Evolutionary conservation across 1,140 invertebrate species (phyloP).

Genomic region (Oryzaephilus surinamensis): DNA sequence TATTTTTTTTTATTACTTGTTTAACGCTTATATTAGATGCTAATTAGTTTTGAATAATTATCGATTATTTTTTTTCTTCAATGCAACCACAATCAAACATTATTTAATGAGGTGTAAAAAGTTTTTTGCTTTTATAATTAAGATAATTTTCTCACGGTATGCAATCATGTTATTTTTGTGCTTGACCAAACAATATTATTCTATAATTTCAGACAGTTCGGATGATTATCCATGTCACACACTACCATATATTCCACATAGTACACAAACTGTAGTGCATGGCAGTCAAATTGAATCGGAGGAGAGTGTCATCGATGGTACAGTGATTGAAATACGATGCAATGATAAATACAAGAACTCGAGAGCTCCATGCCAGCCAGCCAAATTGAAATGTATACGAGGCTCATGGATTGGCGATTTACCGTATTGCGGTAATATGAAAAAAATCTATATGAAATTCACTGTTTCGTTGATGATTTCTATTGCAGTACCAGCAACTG

Average conservation of each 20-base stretch:
- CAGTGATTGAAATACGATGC: constrained; percentile 25
- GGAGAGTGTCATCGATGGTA: constrained; percentile 11
- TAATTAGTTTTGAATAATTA: too few relatives aligned
- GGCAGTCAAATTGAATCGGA: constrained; percentile 13
- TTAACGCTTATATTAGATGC: too few relatives aligned
- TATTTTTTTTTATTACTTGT: too few relatives aligned
- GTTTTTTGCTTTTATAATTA: too few relatives aligned
- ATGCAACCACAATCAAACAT: too few relatives aligned
- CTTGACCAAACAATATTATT: too few relatives aligned
- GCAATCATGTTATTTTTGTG: too few relatives aligned
- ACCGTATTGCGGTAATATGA: constrained; percentile 27
- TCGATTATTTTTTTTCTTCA: too few relatives aligned
- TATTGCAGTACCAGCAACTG: constrained; percentile 20
- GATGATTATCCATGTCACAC: constrained; percentile 13
- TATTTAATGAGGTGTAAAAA: too few relatives aligned
- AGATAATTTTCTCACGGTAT: too few relatives aligned
- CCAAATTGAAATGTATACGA: constrained; percentile 23
- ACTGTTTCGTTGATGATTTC: too few relatives aligned
- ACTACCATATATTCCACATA: constrained; percentile 15
- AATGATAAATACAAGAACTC: constrained; percentile 20
- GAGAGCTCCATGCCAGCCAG: constrained; percentile 20
- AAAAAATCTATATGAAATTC: background rate
- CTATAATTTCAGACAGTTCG: constrained; percentile 13
- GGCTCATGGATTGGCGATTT: constrained; percentile 28
- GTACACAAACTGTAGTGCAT: constrained; percentile 12